Conservation (phyloP, 2,797 vertebrate species). For the Babyrousa celebensis region DNA sequence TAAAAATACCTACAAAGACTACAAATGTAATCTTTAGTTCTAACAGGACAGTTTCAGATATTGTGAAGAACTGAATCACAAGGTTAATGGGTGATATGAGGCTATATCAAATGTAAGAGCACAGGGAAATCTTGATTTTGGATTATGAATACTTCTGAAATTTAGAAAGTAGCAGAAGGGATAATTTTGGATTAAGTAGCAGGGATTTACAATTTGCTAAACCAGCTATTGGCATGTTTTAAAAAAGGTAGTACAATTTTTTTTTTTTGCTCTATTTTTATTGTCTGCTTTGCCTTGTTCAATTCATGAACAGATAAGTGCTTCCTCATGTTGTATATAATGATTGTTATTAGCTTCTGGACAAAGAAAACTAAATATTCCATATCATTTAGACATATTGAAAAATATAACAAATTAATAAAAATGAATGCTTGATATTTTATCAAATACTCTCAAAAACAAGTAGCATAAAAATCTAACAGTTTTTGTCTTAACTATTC, state of each 20-base stretch:
- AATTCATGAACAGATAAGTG: conserved; percentile 36
- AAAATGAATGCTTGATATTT: conserved; percentile 40
- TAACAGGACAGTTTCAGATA: conserved; percentile 14
- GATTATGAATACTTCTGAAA: conserved; percentile 51
- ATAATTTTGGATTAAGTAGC: conserved; percentile 34
- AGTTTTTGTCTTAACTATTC: conserved; percentile 25
- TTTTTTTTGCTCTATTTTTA: conserved; percentile 43
- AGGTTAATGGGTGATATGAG: conserved; percentile 7
- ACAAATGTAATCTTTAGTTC: conserved; percentile 12
- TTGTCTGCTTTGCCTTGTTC: conserved; percentile 63
- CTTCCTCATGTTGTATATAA: conserved; percentile 1
- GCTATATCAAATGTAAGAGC: background rate
- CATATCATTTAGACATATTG: conserved; percentile 54
- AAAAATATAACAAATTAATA: conserved; percentile 42
- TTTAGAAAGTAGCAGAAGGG: conserved; percentile 48
- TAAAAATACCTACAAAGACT: conserved; percentile 50
- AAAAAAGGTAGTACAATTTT: conserved; percentile 11
- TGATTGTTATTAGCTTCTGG: conserved; percentile 23
- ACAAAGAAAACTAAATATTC: conserved; percentile 52
- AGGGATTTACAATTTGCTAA: conserved; percentile 38
- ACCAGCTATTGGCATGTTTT: background rate
- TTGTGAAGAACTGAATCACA: conserved; percentile 45
- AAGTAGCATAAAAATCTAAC: conserved; percentile 22
- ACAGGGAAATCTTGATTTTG: conserved; percentile 51
- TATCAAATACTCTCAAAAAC: conserved; percentile 62